Percentiles rank a stretch among this genome's conserved stretches.
Conservation (phyloP, 2,113 vertebrate genomes). For the Rhinolophus ferrumequinum region DNA sequence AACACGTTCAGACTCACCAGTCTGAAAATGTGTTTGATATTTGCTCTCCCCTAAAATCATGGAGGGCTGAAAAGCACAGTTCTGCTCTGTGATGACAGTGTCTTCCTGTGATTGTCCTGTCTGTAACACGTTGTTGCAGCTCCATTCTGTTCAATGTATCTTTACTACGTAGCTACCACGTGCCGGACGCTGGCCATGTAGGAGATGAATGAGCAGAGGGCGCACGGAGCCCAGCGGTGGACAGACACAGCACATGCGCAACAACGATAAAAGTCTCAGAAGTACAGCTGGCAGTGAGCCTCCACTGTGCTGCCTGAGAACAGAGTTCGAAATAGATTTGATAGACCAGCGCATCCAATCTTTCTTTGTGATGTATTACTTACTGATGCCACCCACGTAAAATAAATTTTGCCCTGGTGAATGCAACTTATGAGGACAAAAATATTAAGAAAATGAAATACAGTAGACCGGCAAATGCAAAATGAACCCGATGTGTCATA, state of each 20-base stretch:
- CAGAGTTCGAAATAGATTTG: background rate
- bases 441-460: background rate
- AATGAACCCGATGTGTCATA: background rate
- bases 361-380: background rate
- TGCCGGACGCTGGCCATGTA: background rate
- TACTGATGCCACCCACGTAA: background rate
- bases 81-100: background rate
- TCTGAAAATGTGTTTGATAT: background rate
- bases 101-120: background rate
- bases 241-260: fast-evolving
- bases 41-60: background rate
- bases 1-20: background rate
- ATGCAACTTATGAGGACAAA: background rate
- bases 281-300: fast-evolving
- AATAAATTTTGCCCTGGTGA: background rate
- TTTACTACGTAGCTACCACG: fast-evolving
- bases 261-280: too few relatives aligned
- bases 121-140: background rate
- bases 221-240: background rate
- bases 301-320: background rate
- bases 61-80: background rate
- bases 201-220: background rate
- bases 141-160: background rate
- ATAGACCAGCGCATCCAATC: background rate
- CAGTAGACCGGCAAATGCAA: background rate